Evolutionary conservation across 2,888 invertebrate species (phyloP).

Genomic region (Branchipolynoe longqiensis): DNA sequence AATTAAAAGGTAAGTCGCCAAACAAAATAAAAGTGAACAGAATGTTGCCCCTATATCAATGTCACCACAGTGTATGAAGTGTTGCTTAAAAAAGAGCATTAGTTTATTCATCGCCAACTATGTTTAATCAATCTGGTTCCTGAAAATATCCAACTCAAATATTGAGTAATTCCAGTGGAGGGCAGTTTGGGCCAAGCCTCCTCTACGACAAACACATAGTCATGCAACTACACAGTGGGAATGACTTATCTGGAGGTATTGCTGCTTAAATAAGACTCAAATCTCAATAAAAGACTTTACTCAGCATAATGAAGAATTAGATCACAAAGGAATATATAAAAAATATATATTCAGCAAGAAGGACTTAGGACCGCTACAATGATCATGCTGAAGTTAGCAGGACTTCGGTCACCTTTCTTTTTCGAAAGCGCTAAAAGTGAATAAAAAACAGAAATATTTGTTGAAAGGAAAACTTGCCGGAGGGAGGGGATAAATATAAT

Average conservation of each 20-base stretch:
- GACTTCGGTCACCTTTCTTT: slow-evolving; percentile 46
- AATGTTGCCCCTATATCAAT: no score
- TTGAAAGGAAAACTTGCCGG: not conserved
- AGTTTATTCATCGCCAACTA: no score
- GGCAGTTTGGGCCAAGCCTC: no score
- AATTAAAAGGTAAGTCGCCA: no score
- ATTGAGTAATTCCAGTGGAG: no score
- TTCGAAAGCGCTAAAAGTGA: slow-evolving; percentile 55
- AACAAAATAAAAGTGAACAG: no score
- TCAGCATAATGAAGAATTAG: not conserved
- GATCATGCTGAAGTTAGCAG: slow-evolving; percentile 6
- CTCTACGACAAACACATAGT: not conserved
- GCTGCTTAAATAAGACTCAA: slow-evolving; percentile 20
- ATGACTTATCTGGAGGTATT: not conserved
- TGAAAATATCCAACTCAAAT: no score
- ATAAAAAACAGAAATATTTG: slow-evolving; percentile 26
- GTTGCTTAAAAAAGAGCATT: no score
- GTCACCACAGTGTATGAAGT: no score
- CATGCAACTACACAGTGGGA: slow-evolving; percentile 31
- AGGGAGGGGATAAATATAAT: not conserved
- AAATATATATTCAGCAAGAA: not conserved
- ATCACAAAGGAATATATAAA: not conserved
- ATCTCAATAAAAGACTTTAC: not conserved
- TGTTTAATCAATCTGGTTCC: no score
- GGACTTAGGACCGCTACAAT: slow-evolving; percentile 36